Evolutionary conservation across 2,113 vertebrate species (phyloP).

Genomic region (Chloropsis cyanopogon): DNA sequence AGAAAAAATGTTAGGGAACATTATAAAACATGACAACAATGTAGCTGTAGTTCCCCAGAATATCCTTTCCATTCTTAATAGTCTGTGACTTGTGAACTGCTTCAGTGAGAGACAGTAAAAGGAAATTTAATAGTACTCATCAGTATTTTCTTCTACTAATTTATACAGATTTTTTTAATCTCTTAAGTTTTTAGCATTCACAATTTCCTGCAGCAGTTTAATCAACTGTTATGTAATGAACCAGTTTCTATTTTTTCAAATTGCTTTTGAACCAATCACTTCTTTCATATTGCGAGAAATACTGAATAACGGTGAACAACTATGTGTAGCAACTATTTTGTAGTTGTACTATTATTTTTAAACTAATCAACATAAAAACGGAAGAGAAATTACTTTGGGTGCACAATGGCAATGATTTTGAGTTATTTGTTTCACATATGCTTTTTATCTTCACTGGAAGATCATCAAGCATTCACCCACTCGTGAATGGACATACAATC

Average conservation of each 20-base stretch:
- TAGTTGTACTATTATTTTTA: background rate
- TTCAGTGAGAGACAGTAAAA: background rate
- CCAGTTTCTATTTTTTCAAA: background rate
- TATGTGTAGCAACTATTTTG: background rate
- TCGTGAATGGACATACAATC: background rate
- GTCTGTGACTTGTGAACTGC: background rate
- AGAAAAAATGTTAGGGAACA: background rate
- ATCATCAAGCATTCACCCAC: background rate
- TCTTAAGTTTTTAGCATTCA: background rate
- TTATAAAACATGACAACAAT: background rate
- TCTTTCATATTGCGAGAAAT: background rate
- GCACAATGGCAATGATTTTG: background rate
- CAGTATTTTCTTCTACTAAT: background rate
- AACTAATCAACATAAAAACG: background rate
- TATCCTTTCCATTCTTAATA: background rate
- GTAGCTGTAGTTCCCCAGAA: background rate
- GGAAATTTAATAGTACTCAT: background rate
- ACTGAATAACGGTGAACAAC: background rate
- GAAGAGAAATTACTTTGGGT: background rate
- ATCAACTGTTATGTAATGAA: background rate
- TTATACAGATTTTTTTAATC: background rate
- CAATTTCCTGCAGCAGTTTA: background rate
- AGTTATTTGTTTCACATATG: background rate
- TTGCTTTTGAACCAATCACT: background rate
- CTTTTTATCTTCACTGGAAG: background rate